Conservation (phyloP, 2,888 invertebrate genomes). For the Oligia fasciuncula region DNA sequence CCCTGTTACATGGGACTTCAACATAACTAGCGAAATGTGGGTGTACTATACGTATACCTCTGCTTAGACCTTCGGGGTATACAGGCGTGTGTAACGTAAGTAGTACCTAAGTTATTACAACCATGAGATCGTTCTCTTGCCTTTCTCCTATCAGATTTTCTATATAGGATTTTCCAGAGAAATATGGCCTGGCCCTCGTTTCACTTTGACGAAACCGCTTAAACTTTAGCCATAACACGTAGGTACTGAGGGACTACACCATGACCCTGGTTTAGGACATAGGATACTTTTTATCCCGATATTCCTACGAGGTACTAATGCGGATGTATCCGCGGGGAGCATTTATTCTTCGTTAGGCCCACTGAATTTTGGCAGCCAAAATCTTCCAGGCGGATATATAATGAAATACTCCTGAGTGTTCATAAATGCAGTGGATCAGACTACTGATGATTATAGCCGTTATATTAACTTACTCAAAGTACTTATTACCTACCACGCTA, state of each 20-base stretch:
- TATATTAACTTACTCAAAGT: conserved; percentile 36
- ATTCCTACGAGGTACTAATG: neutral
- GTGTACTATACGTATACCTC: neutral
- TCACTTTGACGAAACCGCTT: conserved; percentile 9
- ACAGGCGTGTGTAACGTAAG: neutral
- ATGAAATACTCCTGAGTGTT: neutral
- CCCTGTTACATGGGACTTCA: neutral
- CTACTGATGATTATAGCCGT: neutral
- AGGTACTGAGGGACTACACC: neutral
- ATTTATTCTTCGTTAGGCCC: no score
- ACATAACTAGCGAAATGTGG: neutral
- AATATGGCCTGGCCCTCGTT: neutral
- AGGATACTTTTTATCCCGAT: neutral
- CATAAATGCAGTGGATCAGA: neutral
- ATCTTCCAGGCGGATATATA: neutral
- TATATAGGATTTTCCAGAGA: neutral
- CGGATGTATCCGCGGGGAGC: neutral
- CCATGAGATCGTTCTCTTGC: neutral
- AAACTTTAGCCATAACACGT: conserved; percentile 8
- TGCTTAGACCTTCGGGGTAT: neutral
- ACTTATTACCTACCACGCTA: neutral
- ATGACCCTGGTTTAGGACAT: neutral
- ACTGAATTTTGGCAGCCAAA: neutral
- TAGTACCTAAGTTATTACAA: neutral
- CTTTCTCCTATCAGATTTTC: neutral